phyloP scores from a whole-genome alignment of 2,888 invertebrate genomes.

The Leucania comma region DNA sequence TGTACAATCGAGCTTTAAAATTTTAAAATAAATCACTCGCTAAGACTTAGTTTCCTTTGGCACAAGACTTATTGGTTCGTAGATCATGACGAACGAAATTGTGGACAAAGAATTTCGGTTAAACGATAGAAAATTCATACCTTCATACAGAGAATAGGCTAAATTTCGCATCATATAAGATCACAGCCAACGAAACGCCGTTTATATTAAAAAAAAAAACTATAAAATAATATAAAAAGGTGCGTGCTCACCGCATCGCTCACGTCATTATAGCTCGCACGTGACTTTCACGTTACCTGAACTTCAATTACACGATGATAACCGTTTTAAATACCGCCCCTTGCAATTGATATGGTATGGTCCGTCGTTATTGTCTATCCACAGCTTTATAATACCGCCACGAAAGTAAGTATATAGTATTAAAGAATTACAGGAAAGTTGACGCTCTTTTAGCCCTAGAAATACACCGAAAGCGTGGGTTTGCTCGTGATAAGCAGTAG shows the following conservation, averaged over 20 bases:
- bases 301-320: constrained; percentile 8
- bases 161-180: no score
- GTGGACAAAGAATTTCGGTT: no score
- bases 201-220: background rate
- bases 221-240: background rate
- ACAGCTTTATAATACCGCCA: no score
- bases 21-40: constrained; percentile 48
- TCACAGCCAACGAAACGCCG: no score
- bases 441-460: no score
- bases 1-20: constrained; percentile 41
- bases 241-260: constrained; percentile 16
- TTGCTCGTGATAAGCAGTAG: no score
- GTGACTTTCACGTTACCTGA: constrained; percentile 46
- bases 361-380: no score
- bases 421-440: no score
- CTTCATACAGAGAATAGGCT: no score
- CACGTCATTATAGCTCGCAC: constrained; percentile 39
- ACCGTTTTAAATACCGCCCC: background rate
- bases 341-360: background rate
- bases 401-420: no score
- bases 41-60: constrained; percentile 32
- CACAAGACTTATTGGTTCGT: background rate
- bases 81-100: background rate
- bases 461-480: no score
- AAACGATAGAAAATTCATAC: no score